Evolutionary conservation across 2,888 invertebrate species (phyloP).

Genomic region (Iphiclides podalirius): DNA sequence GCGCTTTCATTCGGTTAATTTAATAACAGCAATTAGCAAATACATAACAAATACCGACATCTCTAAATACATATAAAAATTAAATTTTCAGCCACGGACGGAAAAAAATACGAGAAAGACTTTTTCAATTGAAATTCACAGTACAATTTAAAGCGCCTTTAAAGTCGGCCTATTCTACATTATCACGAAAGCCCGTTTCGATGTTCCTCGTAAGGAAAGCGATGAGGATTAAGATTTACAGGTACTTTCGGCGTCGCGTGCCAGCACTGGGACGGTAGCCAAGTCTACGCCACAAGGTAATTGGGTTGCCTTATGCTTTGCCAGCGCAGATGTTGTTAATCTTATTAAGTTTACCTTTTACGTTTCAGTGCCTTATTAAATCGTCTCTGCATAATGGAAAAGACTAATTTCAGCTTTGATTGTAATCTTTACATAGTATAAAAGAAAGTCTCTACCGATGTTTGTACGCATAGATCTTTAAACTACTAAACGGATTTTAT

Average conservation of each 20-base stretch:
- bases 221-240: conserved; percentile 31
- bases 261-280: conserved; percentile 45
- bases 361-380: too few relatives aligned
- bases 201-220: conserved; percentile 24
- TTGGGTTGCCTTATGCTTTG: conserved; percentile 20
- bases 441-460: too few relatives aligned
- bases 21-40: too few relatives aligned
- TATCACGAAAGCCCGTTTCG: conserved; percentile 5
- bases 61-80: too few relatives aligned
- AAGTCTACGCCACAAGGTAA: conserved; percentile 48
- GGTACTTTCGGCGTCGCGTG: conserved; percentile 26
- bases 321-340: conserved; percentile 9
- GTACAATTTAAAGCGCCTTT: not conserved
- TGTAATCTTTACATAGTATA: too few relatives aligned
- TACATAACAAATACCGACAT: too few relatives aligned
- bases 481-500: too few relatives aligned
- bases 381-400: too few relatives aligned
- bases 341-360: not conserved
- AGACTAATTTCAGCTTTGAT: too few relatives aligned
- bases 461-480: too few relatives aligned
- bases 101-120: too few relatives aligned
- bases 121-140: not conserved
- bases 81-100: not conserved
- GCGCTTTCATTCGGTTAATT: too few relatives aligned
- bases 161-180: conserved; percentile 17